A percentile compares a stretch with the other conserved stretches of the same genome.
Conservation (phyloP, 2,113 vertebrate species). For the Cottus gobio region DNA sequence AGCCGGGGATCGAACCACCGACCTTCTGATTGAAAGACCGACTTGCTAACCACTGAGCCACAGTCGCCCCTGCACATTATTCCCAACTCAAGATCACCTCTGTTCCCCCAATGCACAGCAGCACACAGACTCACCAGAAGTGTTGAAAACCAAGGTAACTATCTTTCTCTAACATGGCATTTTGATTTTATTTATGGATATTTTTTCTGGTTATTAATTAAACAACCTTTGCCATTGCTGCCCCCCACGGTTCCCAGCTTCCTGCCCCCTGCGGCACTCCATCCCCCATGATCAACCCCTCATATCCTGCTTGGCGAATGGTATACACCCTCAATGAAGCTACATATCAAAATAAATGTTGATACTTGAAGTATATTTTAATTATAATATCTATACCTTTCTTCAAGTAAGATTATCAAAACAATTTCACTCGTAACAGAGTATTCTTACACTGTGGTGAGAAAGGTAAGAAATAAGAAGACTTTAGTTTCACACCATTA, state of each 20-base stretch:
- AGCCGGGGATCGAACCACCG: too few relatives aligned
- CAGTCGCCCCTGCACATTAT: background rate
- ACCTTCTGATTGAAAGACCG: too few relatives aligned
- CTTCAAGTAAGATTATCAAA: background rate
- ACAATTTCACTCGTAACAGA: background rate
- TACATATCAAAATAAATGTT: background rate
- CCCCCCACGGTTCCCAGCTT: background rate
- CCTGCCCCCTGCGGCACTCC: background rate
- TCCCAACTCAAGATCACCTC: background rate
- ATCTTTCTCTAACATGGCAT: background rate
- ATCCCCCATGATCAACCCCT: background rate
- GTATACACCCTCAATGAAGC: background rate
- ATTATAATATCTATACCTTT: background rate
- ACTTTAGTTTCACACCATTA: background rate
- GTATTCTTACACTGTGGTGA: background rate
- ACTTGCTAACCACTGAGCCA: too few relatives aligned
- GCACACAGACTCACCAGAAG: background rate
- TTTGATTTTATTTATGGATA: background rate
- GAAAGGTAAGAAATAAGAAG: too few relatives aligned
- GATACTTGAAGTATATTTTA: too few relatives aligned
- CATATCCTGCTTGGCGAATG: background rate
- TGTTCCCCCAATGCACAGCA: background rate
- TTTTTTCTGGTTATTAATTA: background rate
- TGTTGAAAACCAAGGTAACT: background rate
- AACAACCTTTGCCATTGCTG: background rate